These are phyloP conservation scores for Hoplodrina ambigua DNA, from an alignment of 2,888 invertebrate genomes.

Conservation along the genomic window DNA sequence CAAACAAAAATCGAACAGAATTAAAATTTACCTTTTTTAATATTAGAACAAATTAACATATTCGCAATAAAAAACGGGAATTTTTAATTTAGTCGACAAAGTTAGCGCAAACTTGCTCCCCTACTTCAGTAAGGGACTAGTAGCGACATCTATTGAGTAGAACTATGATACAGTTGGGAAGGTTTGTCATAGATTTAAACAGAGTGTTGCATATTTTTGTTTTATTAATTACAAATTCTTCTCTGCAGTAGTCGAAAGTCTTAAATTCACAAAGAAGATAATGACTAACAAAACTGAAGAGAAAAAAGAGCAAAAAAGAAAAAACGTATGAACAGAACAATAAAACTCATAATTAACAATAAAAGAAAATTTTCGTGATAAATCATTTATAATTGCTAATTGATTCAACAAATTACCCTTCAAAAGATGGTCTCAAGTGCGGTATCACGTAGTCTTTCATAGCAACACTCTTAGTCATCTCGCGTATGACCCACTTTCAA, in stretches of 20 bases:
- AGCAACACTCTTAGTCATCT: constrained; percentile 70
- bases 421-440: constrained; percentile 25
- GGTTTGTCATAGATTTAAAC: not conserved
- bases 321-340: not conserved
- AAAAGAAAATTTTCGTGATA: not conserved
- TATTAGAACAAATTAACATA: not conserved
- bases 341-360: not conserved
- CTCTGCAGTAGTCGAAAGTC: not conserved
- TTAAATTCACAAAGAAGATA: no score
- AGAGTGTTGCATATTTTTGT: not conserved
- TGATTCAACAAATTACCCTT: constrained; percentile 41
- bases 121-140: constrained; percentile 28
- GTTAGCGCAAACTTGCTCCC: not conserved
- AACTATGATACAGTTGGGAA: not conserved
- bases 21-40: no score
- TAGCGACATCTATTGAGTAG: constrained; percentile 74
- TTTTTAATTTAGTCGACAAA: not conserved
- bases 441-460: constrained; percentile 47
- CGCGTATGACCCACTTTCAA: constrained; percentile 73
- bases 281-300: not conserved
- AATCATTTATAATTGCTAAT: constrained; percentile 19
- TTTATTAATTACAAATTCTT: not conserved
- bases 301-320: not conserved
- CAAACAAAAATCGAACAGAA: no score
- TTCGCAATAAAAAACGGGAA: not conserved